Evolutionary conservation across 1,140 invertebrate genomes (phyloP), one percentile per base, ranked within the genome.

Genomic region (Drosophila ficusphila): DNA sequence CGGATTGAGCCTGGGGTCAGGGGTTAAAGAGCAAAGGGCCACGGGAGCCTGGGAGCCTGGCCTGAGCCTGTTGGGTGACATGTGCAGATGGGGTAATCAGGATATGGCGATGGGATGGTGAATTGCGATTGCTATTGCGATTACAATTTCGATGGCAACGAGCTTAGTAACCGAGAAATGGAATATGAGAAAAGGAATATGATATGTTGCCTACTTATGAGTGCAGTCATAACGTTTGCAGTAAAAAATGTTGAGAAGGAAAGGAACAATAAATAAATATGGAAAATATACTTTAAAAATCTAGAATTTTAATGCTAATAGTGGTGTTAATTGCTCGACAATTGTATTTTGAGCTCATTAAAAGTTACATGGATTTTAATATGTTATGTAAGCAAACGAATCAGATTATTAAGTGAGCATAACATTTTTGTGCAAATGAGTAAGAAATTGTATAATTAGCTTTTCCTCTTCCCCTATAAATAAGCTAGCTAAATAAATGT

Each of bases 181-280:
- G 14, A 18, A 58, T 56, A 54, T 58, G 39, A 14, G 34, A 4
- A 57, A 61, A 25, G 33, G n/a, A 23, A 65, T 49, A 31, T 25
- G 9, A 38, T 21, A 39, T 52, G 38, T 76, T 72, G 79, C 68
- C 42, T 64, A 82, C 57, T 62, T 73, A 61, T 72, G 25, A 31
- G 65, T 36, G 33, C 52, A 31, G 18, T 49, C 46, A 46, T 42
- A 56, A 46, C 21, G 31, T 42, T 29, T 62, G 29, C 47, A 47
- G 48, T 57, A 48, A 57, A 41, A 21, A 25, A 39, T 19, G 38
- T 46, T 34, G 12, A 11, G 52, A 19, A 31, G 23, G 8, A 23
- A 58, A 19, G 6, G 19, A 52, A n/a, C 19, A 34, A 25, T 36
- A 56, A 70, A 23, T 38, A 61, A 23, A n/a, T 54, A 46, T 34